These are phyloP conservation scores for Cherax destructor DNA, from an alignment of 1,140 invertebrate species.

Conservation along the genomic window DNA sequence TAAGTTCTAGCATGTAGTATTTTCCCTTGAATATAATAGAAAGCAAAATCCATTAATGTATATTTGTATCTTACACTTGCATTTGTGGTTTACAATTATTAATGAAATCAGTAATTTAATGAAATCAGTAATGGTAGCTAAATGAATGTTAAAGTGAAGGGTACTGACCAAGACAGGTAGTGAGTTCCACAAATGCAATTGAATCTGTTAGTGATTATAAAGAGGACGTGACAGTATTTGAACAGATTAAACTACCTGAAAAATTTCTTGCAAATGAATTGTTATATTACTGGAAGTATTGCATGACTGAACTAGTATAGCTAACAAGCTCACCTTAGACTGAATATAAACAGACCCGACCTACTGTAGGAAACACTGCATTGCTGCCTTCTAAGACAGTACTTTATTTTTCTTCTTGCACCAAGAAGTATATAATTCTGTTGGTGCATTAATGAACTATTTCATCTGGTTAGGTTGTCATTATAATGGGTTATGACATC, in stretches of 20 bases:
- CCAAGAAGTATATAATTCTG: background rate
- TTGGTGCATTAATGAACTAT: background rate
- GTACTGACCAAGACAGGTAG: background rate
- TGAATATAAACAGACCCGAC: background rate
- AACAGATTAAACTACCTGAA: background rate
- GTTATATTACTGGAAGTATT: background rate
- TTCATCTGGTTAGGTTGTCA: background rate
- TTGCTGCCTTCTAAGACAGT: background rate
- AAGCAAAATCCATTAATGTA: background rate
- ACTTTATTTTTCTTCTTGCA: background rate
- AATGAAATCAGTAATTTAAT: background rate
- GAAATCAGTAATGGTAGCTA: background rate
- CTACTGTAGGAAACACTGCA: slow-evolving; percentile 1
- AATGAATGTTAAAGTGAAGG: background rate
- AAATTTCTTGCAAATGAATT: background rate
- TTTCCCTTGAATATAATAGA: too few relatives aligned
- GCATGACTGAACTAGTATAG: background rate
- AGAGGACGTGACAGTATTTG: background rate
- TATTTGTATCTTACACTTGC: background rate
- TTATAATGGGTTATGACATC: background rate
- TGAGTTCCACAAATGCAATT: background rate
- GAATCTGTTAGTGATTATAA: background rate
- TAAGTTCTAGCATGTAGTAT: background rate
- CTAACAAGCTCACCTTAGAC: background rate
- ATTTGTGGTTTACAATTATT: background rate